Conservation (phyloP, 2,797 vertebrate genomes). For the Paramormyrops hopkinsi region DNA sequence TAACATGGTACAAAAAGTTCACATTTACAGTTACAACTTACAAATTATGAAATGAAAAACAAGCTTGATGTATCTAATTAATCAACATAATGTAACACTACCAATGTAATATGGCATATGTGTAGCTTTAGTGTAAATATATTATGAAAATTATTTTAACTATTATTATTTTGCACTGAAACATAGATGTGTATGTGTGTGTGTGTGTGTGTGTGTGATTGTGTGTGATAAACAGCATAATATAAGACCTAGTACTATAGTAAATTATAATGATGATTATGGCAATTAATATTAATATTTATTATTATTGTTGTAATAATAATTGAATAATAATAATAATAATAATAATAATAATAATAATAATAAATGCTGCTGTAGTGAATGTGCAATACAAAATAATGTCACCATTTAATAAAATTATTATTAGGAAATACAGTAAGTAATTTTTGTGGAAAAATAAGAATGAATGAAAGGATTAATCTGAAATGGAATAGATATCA, state of each 20-base stretch:
- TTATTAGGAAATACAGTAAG: background rate
- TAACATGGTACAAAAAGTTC: background rate
- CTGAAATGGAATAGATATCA: background rate
- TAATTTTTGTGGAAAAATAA: background rate
- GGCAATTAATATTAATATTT: background rate
- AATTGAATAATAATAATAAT: background rate
- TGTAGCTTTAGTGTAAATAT: background rate
- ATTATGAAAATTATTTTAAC: background rate
- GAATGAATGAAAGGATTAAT: background rate
- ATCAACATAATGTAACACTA: background rate
- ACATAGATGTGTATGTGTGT: background rate
- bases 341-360: background rate
- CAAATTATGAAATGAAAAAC: constrained; percentile 29
- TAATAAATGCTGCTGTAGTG: background rate
- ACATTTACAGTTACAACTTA: background rate
- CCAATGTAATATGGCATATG: background rate
- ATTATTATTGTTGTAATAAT: background rate
- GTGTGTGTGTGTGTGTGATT: too few relatives aligned
- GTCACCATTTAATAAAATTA: background rate
- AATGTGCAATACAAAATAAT: background rate
- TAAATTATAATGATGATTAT: background rate
- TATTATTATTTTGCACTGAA: background rate
- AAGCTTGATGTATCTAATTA: background rate
- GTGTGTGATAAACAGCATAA: background rate
- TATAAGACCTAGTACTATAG: background rate